A percentile compares a stretch with the other conserved stretches of the same genome.
Conservation (phyloP, 2,113 vertebrate species). For the Catharus fuscescens region DNA sequence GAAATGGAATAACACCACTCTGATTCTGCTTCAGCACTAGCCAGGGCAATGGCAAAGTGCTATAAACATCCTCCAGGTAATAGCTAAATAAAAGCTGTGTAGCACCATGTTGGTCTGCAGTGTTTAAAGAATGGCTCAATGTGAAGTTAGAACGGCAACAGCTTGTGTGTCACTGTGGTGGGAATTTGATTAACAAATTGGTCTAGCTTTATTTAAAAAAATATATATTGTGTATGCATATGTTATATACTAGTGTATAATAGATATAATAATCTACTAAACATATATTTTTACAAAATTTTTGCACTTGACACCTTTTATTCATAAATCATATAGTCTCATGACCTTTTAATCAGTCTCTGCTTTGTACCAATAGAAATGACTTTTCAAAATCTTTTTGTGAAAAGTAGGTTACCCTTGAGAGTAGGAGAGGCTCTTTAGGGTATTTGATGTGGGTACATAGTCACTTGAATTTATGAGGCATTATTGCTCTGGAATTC, state of each 20-base stretch:
- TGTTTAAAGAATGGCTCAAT: neutral
- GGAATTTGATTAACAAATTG: neutral
- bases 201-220: neutral
- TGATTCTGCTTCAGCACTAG: neutral
- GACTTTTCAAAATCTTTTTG: neutral
- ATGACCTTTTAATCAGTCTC: neutral
- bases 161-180: neutral
- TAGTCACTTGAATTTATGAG: neutral
- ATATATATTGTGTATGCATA: neutral
- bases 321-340: neutral
- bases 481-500: neutral
- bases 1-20: neutral
- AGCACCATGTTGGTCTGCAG: fast-evolving
- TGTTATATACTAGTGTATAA: no score
- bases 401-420: neutral
- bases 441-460: neutral
- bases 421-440: neutral
- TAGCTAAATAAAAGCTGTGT: neutral
- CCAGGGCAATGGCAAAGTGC: neutral
- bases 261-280: neutral
- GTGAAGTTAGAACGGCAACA: neutral
- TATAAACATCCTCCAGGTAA: neutral
- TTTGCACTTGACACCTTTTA: neutral
- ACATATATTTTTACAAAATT: neutral
- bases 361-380: neutral